A percentile compares a stretch with the other conserved stretches of the same genome.
Conservation (phyloP, 2,797 vertebrate genomes). For the Vipera latastei region DNA sequence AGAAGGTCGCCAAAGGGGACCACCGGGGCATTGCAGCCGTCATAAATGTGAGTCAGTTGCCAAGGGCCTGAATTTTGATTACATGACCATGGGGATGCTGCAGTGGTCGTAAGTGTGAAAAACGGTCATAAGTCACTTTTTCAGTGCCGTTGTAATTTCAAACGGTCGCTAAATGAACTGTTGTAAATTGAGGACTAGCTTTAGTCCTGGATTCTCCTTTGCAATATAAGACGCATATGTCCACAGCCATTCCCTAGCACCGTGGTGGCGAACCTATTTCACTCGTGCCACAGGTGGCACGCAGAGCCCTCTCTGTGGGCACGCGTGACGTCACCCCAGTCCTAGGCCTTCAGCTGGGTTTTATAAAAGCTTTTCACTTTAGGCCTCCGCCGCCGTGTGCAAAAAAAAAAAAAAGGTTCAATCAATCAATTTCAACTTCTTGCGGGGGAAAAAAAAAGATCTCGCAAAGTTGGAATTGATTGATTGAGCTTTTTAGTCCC, state of each 20-base stretch:
- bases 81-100: background rate
- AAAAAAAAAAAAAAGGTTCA: no score
- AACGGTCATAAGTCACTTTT: background rate
- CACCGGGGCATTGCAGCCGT: background rate
- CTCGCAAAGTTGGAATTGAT: no score
- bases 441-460: no score
- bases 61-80: background rate
- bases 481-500: no score
- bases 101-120: background rate
- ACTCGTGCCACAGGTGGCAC: no score
- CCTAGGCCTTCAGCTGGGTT: no score
- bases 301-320: no score
- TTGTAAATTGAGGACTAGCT: background rate
- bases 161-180: background rate
- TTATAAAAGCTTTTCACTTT: no score
- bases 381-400: no score
- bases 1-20: background rate
- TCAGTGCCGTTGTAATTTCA: background rate
- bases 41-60: background rate
- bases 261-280: no score
- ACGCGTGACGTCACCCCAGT: no score
- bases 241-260: background rate
- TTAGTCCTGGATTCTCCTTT: background rate
- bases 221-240: background rate
- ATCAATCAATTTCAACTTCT: no score